Percentiles rank a stretch among this genome's conserved stretches.
Conservation (phyloP, 1,140 invertebrate genomes). For the Leptonema lineaticorne region DNA sequence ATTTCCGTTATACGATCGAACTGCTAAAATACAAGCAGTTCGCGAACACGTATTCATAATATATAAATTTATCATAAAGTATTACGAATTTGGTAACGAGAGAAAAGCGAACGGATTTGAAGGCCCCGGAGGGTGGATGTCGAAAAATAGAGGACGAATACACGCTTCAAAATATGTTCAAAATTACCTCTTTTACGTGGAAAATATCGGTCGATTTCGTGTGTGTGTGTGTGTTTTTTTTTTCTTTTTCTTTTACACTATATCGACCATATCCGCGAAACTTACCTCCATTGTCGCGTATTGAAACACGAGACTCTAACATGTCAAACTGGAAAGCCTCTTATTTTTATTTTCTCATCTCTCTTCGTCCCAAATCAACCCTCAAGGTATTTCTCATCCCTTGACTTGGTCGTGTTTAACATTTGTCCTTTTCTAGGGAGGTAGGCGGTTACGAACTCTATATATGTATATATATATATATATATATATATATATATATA, state of each 20-base stretch:
- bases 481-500: background rate
- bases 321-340: conserved; percentile 10
- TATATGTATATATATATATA: background rate
- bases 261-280: too few species aligned
- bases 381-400: background rate
- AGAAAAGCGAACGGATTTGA: too few species aligned
- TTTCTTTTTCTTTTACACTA: too few species aligned
- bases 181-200: background rate
- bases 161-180: background rate
- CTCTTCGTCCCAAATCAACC: background rate
- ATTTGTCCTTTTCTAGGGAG: background rate
- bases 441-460: background rate
- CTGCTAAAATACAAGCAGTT: too few species aligned
- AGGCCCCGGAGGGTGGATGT: too few species aligned
- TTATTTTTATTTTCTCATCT: conserved; percentile 10
- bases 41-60: too few species aligned
- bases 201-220: background rate
- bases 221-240: too few species aligned
- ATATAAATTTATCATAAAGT: too few species aligned
- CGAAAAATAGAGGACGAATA: too few species aligned
- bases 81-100: too few species aligned
- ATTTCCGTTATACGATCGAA: too few species aligned
- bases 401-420: background rate
- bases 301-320: conserved; percentile 2
- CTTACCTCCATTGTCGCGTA: background rate